Conservation (phyloP, 2,113 vertebrate genomes). For the Bagarius yarrelli region DNA sequence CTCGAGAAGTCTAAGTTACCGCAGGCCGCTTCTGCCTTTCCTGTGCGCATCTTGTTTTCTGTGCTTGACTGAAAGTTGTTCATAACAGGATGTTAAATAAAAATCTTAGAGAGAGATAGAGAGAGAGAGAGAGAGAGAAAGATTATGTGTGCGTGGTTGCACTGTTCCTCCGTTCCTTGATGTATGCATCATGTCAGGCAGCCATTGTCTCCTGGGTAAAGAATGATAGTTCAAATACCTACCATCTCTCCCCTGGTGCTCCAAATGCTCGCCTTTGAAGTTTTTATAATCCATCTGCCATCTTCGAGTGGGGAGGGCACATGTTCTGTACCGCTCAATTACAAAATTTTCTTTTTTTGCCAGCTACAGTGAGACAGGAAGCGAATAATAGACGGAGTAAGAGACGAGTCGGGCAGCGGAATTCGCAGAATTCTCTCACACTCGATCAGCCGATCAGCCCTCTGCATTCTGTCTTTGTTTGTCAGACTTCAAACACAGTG, state of each 20-base stretch:
- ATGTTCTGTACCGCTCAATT: constrained; percentile 97
- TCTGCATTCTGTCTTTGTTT: not conserved
- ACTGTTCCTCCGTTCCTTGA: constrained; percentile 94
- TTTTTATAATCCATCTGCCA: constrained; percentile 99
- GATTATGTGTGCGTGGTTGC: constrained; percentile 96
- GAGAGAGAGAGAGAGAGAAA: constrained; percentile 53
- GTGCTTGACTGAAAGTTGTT: constrained; percentile 84
- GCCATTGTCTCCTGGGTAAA: constrained; percentile 99
- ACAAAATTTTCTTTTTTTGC: constrained; percentile 88
- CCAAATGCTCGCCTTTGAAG: constrained; percentile 97
- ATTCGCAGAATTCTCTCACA: constrained; percentile 47
- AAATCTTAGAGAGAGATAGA: constrained; percentile 67
- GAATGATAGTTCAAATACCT: constrained; percentile 99
- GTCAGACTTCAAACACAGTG: constrained; percentile 17
- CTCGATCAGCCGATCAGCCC: constrained; percentile 69
- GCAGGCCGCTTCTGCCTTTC: constrained; percentile 5
- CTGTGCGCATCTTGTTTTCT: constrained; percentile 55
- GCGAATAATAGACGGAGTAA: constrained; percentile 75
- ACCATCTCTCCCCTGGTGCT: constrained; percentile 96
- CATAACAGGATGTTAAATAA: constrained; percentile 94
- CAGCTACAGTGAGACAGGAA: constrained; percentile 89
- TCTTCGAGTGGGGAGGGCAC: constrained; percentile 96
- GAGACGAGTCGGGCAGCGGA: constrained; percentile 19
- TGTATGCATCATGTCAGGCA: constrained; percentile 96
- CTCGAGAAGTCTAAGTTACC: constrained; percentile 25